phyloP scores from a whole-genome alignment of 2,113 vertebrate genomes.

The Chitala chitala region DNA sequence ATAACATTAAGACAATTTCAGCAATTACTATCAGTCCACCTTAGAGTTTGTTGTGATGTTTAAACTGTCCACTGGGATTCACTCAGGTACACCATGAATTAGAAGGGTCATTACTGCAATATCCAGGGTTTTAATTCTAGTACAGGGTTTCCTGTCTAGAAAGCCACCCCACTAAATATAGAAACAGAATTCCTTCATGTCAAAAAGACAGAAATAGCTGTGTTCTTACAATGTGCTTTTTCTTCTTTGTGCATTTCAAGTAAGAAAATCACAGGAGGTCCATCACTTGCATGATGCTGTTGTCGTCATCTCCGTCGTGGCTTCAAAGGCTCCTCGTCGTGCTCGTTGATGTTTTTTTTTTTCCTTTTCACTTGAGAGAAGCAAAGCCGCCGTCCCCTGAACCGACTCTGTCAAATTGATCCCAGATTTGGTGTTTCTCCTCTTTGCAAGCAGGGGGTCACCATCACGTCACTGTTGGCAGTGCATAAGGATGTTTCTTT shows the following conservation, averaged over 20 bases:
- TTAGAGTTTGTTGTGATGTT: neutral
- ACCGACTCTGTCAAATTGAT: slow-evolving; percentile 74
- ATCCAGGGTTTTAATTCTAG: slow-evolving; percentile 2
- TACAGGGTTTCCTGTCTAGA: neutral
- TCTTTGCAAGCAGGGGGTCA: slow-evolving; percentile 65
- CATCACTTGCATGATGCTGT: slow-evolving; percentile 73
- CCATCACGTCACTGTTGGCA: slow-evolving; percentile 72
- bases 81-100: no score
- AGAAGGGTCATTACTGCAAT: slow-evolving; percentile 1
- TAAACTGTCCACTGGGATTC: neutral
- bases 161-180: slow-evolving; percentile 51
- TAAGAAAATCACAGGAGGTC: slow-evolving; percentile 50
- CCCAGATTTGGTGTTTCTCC: slow-evolving; percentile 70
- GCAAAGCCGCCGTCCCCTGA: slow-evolving; percentile 67
- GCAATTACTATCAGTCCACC: no score
- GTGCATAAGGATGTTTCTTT: slow-evolving; percentile 71
- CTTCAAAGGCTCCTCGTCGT: slow-evolving; percentile 72
- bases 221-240: slow-evolving; percentile 61
- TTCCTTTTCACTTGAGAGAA: slow-evolving; percentile 76
- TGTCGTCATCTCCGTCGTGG: slow-evolving; percentile 67
- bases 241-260: slow-evolving; percentile 43
- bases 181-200: slow-evolving; percentile 58
- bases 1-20: no score
- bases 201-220: slow-evolving; percentile 51
- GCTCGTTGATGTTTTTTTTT: slow-evolving; percentile 80